Base-by-base conservation (phyloP, 2,797 vertebrate species). In the Acanthopagrus latus region DNA sequence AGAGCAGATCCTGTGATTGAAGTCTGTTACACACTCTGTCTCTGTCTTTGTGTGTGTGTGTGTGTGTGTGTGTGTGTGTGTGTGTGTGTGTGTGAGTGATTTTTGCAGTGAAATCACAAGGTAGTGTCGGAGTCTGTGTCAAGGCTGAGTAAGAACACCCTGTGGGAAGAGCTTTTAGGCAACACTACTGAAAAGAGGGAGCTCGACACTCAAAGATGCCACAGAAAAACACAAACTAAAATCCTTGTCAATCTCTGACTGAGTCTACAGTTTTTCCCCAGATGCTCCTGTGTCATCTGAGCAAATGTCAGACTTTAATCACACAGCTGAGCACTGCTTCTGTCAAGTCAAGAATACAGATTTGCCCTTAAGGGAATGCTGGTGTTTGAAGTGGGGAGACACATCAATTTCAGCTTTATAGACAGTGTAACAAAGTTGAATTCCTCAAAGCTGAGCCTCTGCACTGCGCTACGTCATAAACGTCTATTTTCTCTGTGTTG, bases 91-190 rank as follows among this genome's bases (percentile, higher is more conserved):
- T 41, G 73, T 81, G 69, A 76, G 20, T 71, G 86, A 80, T 87
- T 89, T 89, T 88, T 87, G 82, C 77, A 64, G 66, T 64, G 65
- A 91, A 85, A 92, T 93, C 88, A 91, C 80, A 92, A 89, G 86
- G 78, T 83, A 80, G 78, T 64, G 73, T 80, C 78, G 71, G 86
- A 50, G 68, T 87, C 59, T 84, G 78, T 88, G 87, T 89, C 68
- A 76, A 68, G 71, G 76, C 80, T 86, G 82, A 90, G 75, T 65
- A 73, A 90, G 88, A 38, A 63, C 77, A 44, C 76, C 92, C 74
- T 14, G 20, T 83, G 89, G 92, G 71, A 85, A 85, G 76, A 71
- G 79, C 78, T 86, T 91, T 90, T 87, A 80, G 88, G 78, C 81
- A 65, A 83, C 59, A 10, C 10, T 4, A 64, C 82, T 78, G 60